A percentile compares a stretch with the other conserved stretches of the same genome.
Conservation (phyloP, 23 tunicate genomes). For the Diplosoma virens region DNA sequence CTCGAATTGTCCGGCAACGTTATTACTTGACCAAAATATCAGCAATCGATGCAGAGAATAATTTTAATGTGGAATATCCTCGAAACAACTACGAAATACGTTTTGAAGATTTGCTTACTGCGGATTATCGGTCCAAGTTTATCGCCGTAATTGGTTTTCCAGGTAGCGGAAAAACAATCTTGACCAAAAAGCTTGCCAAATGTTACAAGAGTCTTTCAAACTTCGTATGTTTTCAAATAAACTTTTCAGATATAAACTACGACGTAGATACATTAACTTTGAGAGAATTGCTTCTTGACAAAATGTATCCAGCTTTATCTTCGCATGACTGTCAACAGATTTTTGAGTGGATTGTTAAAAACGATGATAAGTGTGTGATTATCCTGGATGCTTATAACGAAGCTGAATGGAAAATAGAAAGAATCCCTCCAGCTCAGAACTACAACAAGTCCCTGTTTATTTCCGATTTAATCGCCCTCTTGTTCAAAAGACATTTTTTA, state of each 20-base stretch:
- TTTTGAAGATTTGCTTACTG: conserved; percentile 2
- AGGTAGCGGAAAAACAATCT: conserved; percentile 13
- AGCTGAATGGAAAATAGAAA: not conserved
- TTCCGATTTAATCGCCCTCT: not conserved
- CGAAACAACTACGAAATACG: too few relatives aligned
- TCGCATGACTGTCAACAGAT: not conserved
- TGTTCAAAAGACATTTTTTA: not conserved
- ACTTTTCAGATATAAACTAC: conserved; percentile 13
- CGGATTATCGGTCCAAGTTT: too few relatives aligned
- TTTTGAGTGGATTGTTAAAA: conserved; percentile 14
- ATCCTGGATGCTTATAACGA: conserved; percentile 23
- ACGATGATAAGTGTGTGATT: not conserved
- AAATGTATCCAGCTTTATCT: not conserved
- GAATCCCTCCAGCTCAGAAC: not conserved
- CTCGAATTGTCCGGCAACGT: too few relatives aligned
- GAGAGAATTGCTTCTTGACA: conserved; percentile 9
- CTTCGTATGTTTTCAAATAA: not conserved
- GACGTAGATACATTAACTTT: not conserved
- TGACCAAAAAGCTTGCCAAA: conserved; percentile 1
- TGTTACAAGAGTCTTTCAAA: not conserved
- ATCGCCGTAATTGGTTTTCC: conserved; percentile 2
- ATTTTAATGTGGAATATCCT: too few relatives aligned
- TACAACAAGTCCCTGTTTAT: not conserved
- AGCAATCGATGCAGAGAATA: too few relatives aligned
- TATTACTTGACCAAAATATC: too few relatives aligned